Evolutionary conservation across 2,888 invertebrate genomes (phyloP).

Genomic region (Drosophila birchii): DNA sequence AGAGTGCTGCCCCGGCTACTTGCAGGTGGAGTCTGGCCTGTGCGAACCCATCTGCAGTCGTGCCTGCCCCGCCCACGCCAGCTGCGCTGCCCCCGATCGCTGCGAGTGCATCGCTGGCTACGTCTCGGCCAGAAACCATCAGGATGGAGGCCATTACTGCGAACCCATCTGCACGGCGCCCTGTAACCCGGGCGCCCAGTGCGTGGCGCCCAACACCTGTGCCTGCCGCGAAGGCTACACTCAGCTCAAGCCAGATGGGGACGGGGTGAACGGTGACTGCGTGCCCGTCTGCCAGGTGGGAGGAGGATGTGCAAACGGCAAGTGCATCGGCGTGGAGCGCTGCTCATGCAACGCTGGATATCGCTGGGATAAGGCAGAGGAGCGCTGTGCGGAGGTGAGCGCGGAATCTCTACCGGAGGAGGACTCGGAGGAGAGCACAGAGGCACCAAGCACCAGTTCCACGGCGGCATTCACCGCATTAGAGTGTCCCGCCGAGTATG

Average conservation of each 20-base stretch:
- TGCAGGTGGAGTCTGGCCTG: conserved; percentile 54
- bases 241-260: conserved; percentile 43
- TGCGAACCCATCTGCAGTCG: conserved; percentile 75
- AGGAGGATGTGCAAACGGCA: conserved; percentile 67
- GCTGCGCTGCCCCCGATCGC: conserved; percentile 72
- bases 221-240: conserved; percentile 66
- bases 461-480: conserved; percentile 12
- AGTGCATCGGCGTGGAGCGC: conserved; percentile 56
- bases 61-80: conserved; percentile 71
- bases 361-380: conserved; percentile 37
- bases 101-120: conserved; percentile 75
- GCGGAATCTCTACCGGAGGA: conserved; percentile 2
- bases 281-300: conserved; percentile 63
- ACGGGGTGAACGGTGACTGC: conserved; percentile 70
- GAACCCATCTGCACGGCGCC: conserved; percentile 69
- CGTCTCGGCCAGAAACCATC: conserved; percentile 57
- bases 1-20: conserved; percentile 73
- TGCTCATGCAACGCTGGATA: conserved; percentile 68
- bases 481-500: conserved; percentile 61
- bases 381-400: conserved; percentile 48
- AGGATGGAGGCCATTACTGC: conserved; percentile 67
- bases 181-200: conserved; percentile 63
- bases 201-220: conserved; percentile 74
- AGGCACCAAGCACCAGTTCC: not conserved
- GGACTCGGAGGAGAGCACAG: conserved; percentile 12